Conservation (phyloP, 1,140 invertebrate species). For the Cyrtorhinus lividipennis region DNA sequence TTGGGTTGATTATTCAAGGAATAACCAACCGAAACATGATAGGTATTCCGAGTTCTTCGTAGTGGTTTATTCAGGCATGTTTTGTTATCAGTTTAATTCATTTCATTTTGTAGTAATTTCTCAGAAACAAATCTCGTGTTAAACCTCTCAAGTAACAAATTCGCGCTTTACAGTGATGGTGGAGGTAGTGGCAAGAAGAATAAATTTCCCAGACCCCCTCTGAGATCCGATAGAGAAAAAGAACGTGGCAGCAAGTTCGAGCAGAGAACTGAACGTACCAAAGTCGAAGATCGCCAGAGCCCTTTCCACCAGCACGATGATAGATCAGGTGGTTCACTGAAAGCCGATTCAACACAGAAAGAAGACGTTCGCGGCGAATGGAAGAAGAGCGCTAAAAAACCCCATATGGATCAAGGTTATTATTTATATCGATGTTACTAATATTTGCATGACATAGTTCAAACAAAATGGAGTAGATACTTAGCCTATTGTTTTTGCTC, state of each 20-base stretch:
- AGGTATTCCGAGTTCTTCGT: no score
- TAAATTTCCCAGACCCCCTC: background rate
- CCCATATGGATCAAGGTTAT: background rate
- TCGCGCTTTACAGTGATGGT: background rate
- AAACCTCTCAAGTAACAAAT: no score
- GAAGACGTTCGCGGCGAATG: background rate
- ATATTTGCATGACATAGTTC: no score
- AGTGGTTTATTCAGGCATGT: no score
- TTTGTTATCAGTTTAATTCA: no score
- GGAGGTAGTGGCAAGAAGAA: background rate
- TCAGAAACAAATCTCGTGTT: no score
- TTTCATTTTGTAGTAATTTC: no score
- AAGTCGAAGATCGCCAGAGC: background rate
- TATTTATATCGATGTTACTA: no score
- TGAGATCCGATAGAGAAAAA: background rate
- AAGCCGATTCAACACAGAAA: background rate
- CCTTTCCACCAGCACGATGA: background rate
- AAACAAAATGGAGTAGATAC: no score
- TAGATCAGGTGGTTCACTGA: background rate
- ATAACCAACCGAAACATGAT: no score
- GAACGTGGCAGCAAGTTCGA: background rate
- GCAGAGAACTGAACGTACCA: background rate
- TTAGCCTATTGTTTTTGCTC: no score
- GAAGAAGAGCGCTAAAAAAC: background rate
- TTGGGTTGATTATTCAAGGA: no score